A percentile compares a stretch with the other conserved stretches of the same genome.
Conservation (phyloP, 2,797 vertebrate species). For the Megaceryle alcyon region DNA sequence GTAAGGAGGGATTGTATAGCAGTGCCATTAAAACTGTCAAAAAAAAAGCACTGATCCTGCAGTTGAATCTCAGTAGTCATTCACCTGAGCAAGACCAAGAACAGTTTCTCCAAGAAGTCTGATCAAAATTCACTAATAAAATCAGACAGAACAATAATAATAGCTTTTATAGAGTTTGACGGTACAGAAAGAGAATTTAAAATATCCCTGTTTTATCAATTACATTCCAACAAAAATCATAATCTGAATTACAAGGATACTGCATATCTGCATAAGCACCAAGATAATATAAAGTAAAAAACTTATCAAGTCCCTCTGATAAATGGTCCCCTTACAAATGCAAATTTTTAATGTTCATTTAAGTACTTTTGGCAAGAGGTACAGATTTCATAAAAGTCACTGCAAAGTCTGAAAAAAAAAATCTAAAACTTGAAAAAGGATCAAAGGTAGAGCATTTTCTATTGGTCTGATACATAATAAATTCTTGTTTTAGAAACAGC, state of each 20-base stretch:
- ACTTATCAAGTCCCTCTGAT: background rate
- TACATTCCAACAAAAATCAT: constrained; percentile 2
- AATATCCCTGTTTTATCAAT: background rate
- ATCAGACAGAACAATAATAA: background rate
- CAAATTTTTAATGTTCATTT: background rate
- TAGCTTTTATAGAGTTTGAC: background rate
- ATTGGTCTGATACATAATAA: background rate
- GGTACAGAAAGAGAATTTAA: background rate
- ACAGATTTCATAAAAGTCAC: constrained; percentile 1
- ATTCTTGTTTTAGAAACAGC: background rate
- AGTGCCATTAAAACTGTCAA: background rate
- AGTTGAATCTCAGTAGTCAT: background rate
- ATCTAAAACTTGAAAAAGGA: background rate
- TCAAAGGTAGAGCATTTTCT: constrained; percentile 1
- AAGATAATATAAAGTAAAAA: constrained; percentile 9
- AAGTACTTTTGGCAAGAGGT: background rate
- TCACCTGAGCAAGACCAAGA: background rate
- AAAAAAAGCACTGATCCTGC: background rate
- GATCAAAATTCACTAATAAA: constrained; percentile 11
- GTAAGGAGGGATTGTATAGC: constrained; percentile 4
- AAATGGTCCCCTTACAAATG: constrained; percentile 45
- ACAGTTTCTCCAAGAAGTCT: background rate
- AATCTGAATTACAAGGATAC: background rate
- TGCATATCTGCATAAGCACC: background rate
- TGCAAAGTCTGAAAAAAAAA: constrained; percentile 3